Evolutionary conservation across 2,797 vertebrate genomes (phyloP).

Genomic region (Gallinago stenura): DNA sequence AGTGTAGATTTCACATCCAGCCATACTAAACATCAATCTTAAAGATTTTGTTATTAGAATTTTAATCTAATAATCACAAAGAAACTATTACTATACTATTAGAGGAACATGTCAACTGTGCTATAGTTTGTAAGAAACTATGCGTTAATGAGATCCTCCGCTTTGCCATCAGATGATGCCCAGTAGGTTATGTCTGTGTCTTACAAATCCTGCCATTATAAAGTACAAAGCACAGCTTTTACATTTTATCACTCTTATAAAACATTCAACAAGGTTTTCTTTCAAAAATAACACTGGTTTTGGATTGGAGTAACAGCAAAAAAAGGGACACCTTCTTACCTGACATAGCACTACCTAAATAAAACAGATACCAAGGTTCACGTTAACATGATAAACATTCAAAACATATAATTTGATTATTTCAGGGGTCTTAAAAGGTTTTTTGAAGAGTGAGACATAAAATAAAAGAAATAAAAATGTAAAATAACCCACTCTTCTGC

Average conservation of each 20-base stretch:
- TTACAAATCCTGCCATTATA: constrained; percentile 61
- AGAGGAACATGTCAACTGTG: constrained; percentile 46
- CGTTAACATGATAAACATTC: constrained; percentile 48
- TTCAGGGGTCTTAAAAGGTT: constrained; percentile 54
- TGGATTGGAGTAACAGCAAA: background rate
- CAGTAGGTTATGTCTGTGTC: constrained; percentile 20
- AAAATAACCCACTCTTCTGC: constrained; percentile 40
- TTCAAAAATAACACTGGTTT: constrained; percentile 51
- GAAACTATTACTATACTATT: constrained; percentile 27
- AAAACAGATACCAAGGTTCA: constrained; percentile 67
- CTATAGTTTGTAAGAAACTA: constrained; percentile 38
- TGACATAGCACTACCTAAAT: constrained; percentile 65
- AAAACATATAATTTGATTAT: constrained; percentile 42
- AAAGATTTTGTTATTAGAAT: constrained; percentile 25
- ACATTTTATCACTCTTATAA: constrained; percentile 63
- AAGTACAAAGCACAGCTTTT: constrained; percentile 46
- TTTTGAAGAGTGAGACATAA: constrained; percentile 42
- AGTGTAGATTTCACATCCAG: constrained; percentile 24
- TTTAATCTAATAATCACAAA: constrained; percentile 61
- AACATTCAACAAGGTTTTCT: constrained; percentile 59
- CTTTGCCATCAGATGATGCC: constrained; percentile 62
- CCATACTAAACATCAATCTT: background rate
- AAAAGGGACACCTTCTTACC: constrained; percentile 45
- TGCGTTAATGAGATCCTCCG: constrained; percentile 57
- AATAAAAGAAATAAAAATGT: constrained; percentile 77